Evolutionary conservation across 1,140 invertebrate genomes (phyloP).

Genomic region (Augochlora pura): DNA sequence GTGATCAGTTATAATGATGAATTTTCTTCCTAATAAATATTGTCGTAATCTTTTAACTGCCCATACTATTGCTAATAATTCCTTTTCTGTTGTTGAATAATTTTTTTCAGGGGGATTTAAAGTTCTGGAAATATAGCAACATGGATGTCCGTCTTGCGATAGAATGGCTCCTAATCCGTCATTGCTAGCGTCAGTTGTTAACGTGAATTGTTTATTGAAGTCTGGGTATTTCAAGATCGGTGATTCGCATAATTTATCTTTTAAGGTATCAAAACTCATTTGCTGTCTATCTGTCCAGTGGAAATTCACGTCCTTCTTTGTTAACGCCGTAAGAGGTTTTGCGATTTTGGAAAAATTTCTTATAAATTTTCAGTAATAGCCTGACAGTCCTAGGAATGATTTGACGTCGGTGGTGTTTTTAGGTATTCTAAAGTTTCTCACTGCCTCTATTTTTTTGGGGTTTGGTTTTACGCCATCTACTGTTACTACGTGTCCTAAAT

Average conservation of each 20-base stretch:
- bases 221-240: not conserved
- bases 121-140: not conserved
- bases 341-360: not conserved
- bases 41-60: not conserved
- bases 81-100: not conserved
- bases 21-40: not conserved
- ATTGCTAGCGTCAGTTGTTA: not conserved
- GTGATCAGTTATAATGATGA: not conserved
- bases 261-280: not conserved
- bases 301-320: not conserved
- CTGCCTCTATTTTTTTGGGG: too few species aligned
- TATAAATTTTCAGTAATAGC: not conserved
- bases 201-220: not conserved
- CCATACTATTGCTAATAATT: not conserved
- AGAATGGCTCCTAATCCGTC: not conserved
- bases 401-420: not conserved
- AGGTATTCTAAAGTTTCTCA: not conserved
- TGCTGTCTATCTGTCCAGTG: not conserved
- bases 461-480: too few species aligned
- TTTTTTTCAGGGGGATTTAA: not conserved
- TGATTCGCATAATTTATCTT: not conserved
- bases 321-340: not conserved
- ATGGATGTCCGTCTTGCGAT: not conserved
- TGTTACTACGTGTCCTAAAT: too few species aligned
- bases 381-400: not conserved